Evolutionary conservation across 2,797 vertebrate species (phyloP).

Genomic region (Sebastes vulpes): DNA sequence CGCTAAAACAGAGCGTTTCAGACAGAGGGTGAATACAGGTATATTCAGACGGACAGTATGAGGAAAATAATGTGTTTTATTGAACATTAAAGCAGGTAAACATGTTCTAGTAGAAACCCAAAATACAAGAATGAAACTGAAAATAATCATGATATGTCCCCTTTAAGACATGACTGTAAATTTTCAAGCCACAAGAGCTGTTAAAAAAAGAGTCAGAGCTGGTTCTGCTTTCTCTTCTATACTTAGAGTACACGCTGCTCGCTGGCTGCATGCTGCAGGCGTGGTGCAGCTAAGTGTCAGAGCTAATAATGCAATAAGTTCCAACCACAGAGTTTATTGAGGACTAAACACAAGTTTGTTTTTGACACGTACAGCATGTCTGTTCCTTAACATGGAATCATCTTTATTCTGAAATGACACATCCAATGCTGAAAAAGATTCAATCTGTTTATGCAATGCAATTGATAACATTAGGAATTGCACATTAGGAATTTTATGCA

Average conservation of each 20-base stretch:
- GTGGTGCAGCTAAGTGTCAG: slow-evolving; percentile 1
- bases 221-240: slow-evolving; percentile 55
- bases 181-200: background rate
- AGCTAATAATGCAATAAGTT: background rate
- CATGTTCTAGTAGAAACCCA: background rate
- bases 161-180: background rate
- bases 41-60: background rate
- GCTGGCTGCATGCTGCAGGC: background rate
- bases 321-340: background rate
- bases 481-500: background rate
- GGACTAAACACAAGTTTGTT: background rate
- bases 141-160: background rate
- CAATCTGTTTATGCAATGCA: background rate
- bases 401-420: background rate
- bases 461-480: background rate
- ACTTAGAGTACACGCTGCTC: background rate
- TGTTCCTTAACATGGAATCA: background rate
- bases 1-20: background rate
- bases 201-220: background rate
- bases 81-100: background rate
- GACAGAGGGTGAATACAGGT: background rate
- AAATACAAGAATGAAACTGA: background rate
- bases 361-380: background rate
- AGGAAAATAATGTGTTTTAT: background rate
- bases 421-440: background rate